Evolutionary conservation across 2,113 vertebrate species (phyloP), one percentile per base, ranked within the genome.

Genomic region (Sakesphorus luctuosus): DNA sequence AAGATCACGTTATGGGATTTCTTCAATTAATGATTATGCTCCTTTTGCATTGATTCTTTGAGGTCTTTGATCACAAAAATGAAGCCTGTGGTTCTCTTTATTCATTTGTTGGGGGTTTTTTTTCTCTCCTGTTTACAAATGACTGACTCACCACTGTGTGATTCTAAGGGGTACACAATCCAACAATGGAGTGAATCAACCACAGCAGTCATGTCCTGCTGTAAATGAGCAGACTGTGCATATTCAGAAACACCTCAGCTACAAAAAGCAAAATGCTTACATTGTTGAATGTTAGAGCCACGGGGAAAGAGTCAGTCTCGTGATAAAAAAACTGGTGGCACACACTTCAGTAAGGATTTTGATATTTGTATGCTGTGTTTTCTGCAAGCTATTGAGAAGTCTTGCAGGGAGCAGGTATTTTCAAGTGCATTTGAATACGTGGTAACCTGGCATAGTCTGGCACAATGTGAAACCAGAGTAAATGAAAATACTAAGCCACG

Each of bases 131-230:
- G 63, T 90, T 93, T 92, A 87, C 91, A 92, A 95, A 91, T 76
- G 61, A 75, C 84, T 96, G 94, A 96, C 75, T 96, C 91, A 92
- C 74, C 73, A 71, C 84, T 95, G 88, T 92, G 88, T 91, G 92
- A 95, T 96, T 72, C 88, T 82, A 66, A 97, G 86, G 56, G 65
- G 55, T 91, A 62, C 69, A 81, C 61, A 89, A 23, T 86, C 81
- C 86, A 79, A 97, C 91, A 97, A 90, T 78, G 50, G 80, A 91
- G 40, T 90, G 94, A 96, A 87, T 94, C 83, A 95, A 80, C 73
- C 91, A 94, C 91, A 92, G 91, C 76, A 96, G 69, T 65, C 87
- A 80, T 80, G 67, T 63, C 59, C 91, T 84, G 47, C 56, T 93
- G 93, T 63, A 78, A 90, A 96, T 90, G 40, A 91, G 89, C 87